These are phyloP conservation scores for Epizoanthus scotinus DNA, from an alignment of 92 coral and sea anemone genomes.

Conservation along the genomic window DNA sequence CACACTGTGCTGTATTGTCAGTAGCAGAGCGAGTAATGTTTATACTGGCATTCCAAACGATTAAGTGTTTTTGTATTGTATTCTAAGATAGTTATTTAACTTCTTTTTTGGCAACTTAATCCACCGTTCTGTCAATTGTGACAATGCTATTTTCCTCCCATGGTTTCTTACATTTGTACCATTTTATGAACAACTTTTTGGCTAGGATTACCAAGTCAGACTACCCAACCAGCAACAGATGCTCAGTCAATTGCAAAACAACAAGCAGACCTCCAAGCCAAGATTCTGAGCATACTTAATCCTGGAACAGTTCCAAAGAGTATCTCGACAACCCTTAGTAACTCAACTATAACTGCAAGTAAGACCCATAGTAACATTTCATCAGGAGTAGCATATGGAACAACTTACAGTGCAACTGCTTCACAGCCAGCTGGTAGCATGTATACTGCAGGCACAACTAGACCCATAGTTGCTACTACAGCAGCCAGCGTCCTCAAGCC, in stretches of 20 bases:
- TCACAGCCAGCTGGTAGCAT: slow-evolving; percentile 23
- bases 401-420: slow-evolving; percentile 1
- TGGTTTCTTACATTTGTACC: slow-evolving; percentile 19
- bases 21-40: too few species aligned
- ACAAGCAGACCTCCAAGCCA: slow-evolving; percentile 99
- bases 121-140: background rate
- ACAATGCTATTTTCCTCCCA: background rate
- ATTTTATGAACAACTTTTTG: slow-evolving; percentile 50
- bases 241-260: slow-evolving; percentile 96
- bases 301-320: slow-evolving; percentile 62
- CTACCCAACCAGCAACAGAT: slow-evolving; percentile 76
- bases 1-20: too few species aligned
- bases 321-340: slow-evolving; percentile 21
- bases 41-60: too few species aligned
- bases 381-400: slow-evolving; percentile 11
- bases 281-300: slow-evolving; percentile 93
- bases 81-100: too few species aligned
- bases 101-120: background rate
- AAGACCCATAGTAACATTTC: background rate
- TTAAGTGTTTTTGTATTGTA: too few species aligned
- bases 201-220: slow-evolving; percentile 63
- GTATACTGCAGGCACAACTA: background rate
- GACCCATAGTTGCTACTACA: slow-evolving; percentile 11
- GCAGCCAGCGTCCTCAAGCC: slow-evolving; percentile 28
- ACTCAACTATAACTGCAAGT: background rate